phyloP scores from a whole-genome alignment of 1,140 invertebrate genomes.

The Orchestia grillus region DNA sequence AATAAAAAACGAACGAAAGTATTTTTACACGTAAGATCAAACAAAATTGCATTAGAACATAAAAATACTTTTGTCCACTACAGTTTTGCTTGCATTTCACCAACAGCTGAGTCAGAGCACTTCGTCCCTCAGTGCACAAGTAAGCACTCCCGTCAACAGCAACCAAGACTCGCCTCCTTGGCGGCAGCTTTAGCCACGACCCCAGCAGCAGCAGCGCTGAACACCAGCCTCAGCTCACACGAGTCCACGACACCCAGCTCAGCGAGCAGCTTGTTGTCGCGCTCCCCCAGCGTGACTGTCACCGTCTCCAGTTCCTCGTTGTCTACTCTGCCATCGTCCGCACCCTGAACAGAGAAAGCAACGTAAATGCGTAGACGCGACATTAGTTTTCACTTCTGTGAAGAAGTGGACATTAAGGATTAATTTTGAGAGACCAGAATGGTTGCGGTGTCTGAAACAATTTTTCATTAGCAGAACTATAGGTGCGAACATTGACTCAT shows the following conservation, averaged over 20 bases:
- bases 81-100: too few species aligned
- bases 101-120: too few species aligned
- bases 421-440: neutral
- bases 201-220: neutral
- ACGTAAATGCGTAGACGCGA: neutral
- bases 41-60: too few species aligned
- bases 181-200: neutral
- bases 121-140: too few species aligned
- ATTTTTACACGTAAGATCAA: too few species aligned
- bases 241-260: neutral
- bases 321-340: neutral
- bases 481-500: neutral
- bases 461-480: neutral
- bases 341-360: neutral
- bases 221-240: neutral
- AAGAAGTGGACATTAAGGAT: neutral
- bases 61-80: too few species aligned
- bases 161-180: constrained; percentile 25
- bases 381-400: neutral
- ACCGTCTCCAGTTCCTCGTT: neutral
- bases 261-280: neutral
- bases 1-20: too few species aligned
- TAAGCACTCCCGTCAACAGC: too few species aligned
- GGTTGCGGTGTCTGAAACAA: neutral
- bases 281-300: neutral